Percentiles rank a stretch among this genome's conserved stretches.
Conservation (phyloP, 2,888 invertebrate genomes). For the Monochamus alternatus region DNA sequence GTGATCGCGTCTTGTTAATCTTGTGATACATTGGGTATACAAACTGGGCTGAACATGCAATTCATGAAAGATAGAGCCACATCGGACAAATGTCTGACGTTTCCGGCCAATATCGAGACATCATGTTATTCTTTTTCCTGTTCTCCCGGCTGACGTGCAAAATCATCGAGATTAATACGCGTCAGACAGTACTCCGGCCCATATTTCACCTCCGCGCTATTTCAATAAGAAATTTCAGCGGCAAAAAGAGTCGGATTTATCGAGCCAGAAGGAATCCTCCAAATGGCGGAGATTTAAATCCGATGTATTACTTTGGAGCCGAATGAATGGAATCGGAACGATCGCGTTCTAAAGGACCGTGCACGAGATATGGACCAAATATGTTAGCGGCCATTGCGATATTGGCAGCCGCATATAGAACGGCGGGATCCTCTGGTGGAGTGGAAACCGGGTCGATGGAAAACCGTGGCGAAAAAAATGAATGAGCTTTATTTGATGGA, state of each 20-base stretch:
- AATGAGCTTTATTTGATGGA: constrained; percentile 16
- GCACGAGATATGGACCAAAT: constrained; percentile 46
- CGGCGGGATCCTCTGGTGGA: constrained; percentile 38
- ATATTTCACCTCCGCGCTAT: constrained; percentile 13
- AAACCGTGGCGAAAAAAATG: constrained; percentile 30
- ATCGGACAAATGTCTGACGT: no score
- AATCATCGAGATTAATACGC: neutral
- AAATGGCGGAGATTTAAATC: constrained; percentile 46
- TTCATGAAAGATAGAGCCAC: neutral
- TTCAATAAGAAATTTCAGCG: constrained; percentile 33
- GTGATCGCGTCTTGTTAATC: no score
- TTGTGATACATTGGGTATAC: no score
- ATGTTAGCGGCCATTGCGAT: constrained; percentile 44
- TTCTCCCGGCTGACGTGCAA: neutral
- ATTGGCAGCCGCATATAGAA: constrained; percentile 50
- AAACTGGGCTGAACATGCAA: neutral
- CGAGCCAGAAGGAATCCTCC: constrained; percentile 35
- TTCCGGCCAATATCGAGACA: neutral
- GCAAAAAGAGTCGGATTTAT: constrained; percentile 37
- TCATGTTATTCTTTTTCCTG: neutral
- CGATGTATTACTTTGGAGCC: constrained; percentile 43
- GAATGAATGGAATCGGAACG: constrained; percentile 40
- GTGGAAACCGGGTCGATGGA: constrained; percentile 35
- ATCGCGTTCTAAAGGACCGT: constrained; percentile 32
- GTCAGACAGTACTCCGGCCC: constrained; percentile 14